Percentiles rank a stretch among this genome's conserved stretches.
Evolutionary conservation across 2,113 vertebrate genomes (phyloP).

Genomic region (Odocoileus virginianus): DNA sequence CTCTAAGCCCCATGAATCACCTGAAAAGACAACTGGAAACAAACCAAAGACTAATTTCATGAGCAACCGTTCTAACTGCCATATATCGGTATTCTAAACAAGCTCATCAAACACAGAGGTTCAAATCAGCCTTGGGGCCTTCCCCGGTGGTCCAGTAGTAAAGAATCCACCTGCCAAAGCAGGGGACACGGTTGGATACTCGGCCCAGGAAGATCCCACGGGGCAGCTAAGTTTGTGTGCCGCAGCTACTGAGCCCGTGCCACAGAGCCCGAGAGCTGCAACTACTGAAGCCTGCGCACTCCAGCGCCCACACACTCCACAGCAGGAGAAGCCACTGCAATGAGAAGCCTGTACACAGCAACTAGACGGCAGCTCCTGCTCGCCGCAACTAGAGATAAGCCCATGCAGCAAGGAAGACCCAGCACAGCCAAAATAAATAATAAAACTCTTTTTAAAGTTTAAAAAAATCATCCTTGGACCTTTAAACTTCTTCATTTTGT

Average conservation of each 20-base stretch:
- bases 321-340: not conserved
- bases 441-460: not conserved
- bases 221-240: not conserved
- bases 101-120: not conserved
- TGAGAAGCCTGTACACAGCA: not conserved
- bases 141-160: not conserved
- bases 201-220: not conserved
- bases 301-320: not conserved
- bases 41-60: constrained; percentile 24
- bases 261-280: not conserved
- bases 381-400: not conserved
- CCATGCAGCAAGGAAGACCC: not conserved
- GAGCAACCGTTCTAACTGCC: not conserved
- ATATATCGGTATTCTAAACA: not conserved
- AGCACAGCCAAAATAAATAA: not conserved
- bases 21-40: not conserved
- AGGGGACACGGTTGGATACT: not conserved
- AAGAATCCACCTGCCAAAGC: not conserved
- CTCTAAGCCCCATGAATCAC: not conserved
- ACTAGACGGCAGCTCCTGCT: not conserved
- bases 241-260: not conserved
- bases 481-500: constrained; percentile 24
- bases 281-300: not conserved
- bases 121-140: not conserved
- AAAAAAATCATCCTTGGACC: not conserved